Evolutionary conservation across 2,888 invertebrate genomes (phyloP), one percentile per base, ranked within the genome.

Genomic region (Tiliacea citrago): DNA sequence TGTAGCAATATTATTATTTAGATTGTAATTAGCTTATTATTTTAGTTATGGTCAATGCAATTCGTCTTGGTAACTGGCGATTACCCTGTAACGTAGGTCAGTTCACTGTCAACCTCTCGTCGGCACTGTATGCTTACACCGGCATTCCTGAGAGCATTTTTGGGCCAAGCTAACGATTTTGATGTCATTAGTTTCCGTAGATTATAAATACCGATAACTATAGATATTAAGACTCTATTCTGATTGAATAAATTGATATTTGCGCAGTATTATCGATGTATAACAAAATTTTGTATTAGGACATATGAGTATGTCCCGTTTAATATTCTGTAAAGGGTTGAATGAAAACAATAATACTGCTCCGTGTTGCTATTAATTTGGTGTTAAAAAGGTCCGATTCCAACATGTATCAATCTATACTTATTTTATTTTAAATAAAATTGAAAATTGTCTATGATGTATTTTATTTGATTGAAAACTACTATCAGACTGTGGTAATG

Each of bases 141-240:
- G 83, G 91, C 93, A 93, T 93, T 93, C 92, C 93, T 91, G 66
- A 86, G 35, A 90, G 93, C 93, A 92, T 87, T 93, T 92, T 92
- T 90, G 86, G 90, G 91, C 88, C 89, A 89, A 91, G 87, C 89
- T 90, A 84, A 84, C 68, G 84, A 76, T 81, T 82, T 79, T 79
- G 72, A 81, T 84, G 81, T 83, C 84, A 81, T 87, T 88, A 82
- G 77, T 84, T 83, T 73, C 84, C 78, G 68, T 90, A 87, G 81
- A 79, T 83, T 88, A 84, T 73, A 79, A 80, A 82, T 72, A 82
- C 51, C 70, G 55, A 70, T 82, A 82, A 77, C 57, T 82, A 70
- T 83, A 78, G 73, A 63, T 75, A 86, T 89, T 92, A 92, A 91
- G 91, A 91, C 93, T 90, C 79, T 82, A 88, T 87, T 86, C 83